Evolutionary conservation across 2,113 vertebrate genomes (phyloP), one percentile per base, ranked within the genome.

Genomic region (Sitta europaea): DNA sequence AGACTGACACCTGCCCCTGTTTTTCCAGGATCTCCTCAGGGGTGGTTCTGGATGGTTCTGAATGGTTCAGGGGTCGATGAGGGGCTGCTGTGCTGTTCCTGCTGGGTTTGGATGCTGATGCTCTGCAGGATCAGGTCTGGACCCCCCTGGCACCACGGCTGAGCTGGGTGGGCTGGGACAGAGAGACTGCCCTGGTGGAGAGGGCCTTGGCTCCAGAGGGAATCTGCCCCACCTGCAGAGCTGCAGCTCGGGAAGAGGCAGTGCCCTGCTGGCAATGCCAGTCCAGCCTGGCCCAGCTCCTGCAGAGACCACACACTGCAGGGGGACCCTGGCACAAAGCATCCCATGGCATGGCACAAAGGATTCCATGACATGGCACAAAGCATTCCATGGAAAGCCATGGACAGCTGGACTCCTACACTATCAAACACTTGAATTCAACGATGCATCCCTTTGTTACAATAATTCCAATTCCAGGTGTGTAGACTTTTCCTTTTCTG

Each of bases 361-460:
- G 17, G 13, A 15, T 5, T 4, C 8, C 18, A 5, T 0, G 1
- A 20, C 43, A 20, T 20, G 22, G 47, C 78, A 54, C 63, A 42
- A 24, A 68, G 17, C 15, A 15, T 5, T 4, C 8, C 18, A 5
- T 0, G 1, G 33, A 38, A 43, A 70, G 6, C 55, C 22, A 9
- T 0, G 1, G 11, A 11, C 13, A 48, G 3, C 24, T 54, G 7
- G 14, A 8, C 11, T 3, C 13, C 36, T 22, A 0, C 24, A 1
- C 20, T 2, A 1, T 2, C 35, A 10, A 43, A 3, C 0, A 0
- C 16, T 22, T 25, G 1, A 9, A 23, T n/a, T 31, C 40, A 66
- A 21, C 3, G 33, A 20, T n/a, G 22, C 19, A 77, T 65, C 48
- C 80, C 27, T 89, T 71, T 42, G 12, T 40, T n/a, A 42, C 27